Conservation (phyloP, 2,888 invertebrate genomes). For the Drosophila paranaensis region DNA sequence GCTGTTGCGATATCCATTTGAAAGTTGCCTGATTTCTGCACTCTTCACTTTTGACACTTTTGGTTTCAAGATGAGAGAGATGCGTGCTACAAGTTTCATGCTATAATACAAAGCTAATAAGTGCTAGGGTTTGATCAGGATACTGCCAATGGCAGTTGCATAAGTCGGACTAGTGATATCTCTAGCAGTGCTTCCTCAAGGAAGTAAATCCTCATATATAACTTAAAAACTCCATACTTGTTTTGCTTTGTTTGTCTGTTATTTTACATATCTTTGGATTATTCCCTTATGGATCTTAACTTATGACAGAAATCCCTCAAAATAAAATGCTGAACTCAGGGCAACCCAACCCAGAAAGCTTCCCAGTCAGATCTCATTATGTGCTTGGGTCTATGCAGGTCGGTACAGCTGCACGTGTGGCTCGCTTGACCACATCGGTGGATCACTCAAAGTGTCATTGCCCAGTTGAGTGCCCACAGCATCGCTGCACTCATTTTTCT, state of each 20-base stretch:
- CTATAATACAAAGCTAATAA: background rate
- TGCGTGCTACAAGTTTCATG: background rate
- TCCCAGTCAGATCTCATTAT: slow-evolving; percentile 5
- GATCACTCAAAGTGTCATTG: slow-evolving; percentile 73
- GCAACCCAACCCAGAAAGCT: slow-evolving; percentile 14
- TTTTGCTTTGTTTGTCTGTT: background rate
- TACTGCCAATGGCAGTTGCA: background rate
- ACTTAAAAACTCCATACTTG: too few species aligned
- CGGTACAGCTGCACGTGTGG: slow-evolving; percentile 26
- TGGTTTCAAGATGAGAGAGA: slow-evolving; percentile 8
- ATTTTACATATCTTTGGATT: background rate
- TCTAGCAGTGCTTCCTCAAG: too few species aligned
- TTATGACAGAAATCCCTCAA: slow-evolving; percentile 27
- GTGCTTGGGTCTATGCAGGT: slow-evolving; percentile 9
- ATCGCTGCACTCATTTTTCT: slow-evolving; percentile 60
- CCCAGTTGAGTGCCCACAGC: slow-evolving; percentile 56
- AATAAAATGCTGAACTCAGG: slow-evolving; percentile 23
- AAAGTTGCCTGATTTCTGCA: slow-evolving; percentile 44
- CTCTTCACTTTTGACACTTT: slow-evolving; percentile 49
- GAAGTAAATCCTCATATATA: too few species aligned
- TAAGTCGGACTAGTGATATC: background rate
- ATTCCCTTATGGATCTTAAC: background rate
- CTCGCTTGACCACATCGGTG: slow-evolving; percentile 49
- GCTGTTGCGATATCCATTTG: slow-evolving; percentile 20
- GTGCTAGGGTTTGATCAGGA: background rate